Evolutionary conservation across 2,888 invertebrate species (phyloP).

Genomic region (Carpatolechia fugitivella): DNA sequence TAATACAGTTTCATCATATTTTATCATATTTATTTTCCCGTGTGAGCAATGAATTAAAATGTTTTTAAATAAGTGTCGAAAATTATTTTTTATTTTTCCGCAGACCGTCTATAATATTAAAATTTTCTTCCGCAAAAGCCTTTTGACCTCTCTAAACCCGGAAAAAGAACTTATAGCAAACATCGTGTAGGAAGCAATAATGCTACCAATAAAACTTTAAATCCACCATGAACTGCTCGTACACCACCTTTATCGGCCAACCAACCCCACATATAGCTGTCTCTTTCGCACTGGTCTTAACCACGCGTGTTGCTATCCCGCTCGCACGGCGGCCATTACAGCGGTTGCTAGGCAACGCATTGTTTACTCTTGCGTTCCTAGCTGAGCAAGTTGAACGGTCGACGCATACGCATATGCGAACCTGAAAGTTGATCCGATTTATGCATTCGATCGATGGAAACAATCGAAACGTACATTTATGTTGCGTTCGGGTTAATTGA

Average conservation of each 20-base stretch:
- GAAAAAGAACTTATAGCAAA: neutral
- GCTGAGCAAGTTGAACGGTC: slow-evolving; percentile 26
- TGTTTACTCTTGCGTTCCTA: slow-evolving; percentile 37
- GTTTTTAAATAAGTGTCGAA: too few relatives aligned
- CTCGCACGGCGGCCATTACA: slow-evolving; percentile 25
- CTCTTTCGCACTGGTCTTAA: slow-evolving; percentile 14
- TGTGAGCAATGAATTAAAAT: too few relatives aligned
- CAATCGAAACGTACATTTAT: neutral
- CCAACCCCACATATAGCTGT: slow-evolving; percentile 25
- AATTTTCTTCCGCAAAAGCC: neutral
- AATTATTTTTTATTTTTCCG: too few relatives aligned
- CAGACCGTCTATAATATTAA: too few relatives aligned
- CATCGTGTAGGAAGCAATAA: slow-evolving; percentile 8
- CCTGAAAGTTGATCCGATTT: neutral
- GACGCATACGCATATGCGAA: neutral
- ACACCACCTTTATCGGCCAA: slow-evolving; percentile 60
- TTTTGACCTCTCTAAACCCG: neutral
- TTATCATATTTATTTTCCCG: too few relatives aligned
- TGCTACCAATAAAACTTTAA: slow-evolving; percentile 24
- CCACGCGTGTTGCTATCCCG: slow-evolving; percentile 12
- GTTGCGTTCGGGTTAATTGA: neutral
- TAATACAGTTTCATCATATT: too few relatives aligned
- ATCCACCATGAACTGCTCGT: slow-evolving; percentile 44
- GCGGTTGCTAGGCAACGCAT: slow-evolving; percentile 37
- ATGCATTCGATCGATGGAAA: slow-evolving; percentile 1